Percentiles rank a stretch among this genome's conserved stretches.
Evolutionary conservation across 2,888 invertebrate species (phyloP).

Genomic region (Crossocerus cetratus): DNA sequence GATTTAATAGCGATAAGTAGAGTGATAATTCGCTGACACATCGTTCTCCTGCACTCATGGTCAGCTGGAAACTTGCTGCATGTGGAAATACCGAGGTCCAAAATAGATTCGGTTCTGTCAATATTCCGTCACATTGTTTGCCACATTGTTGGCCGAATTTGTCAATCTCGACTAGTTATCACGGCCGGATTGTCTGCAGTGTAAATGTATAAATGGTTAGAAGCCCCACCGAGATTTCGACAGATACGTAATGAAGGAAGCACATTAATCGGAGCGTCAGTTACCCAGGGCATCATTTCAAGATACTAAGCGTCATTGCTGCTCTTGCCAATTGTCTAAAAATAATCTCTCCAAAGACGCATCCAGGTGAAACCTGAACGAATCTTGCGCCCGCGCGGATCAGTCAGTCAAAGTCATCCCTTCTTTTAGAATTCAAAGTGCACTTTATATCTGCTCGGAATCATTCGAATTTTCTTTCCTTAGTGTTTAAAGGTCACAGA

Average conservation of each 20-base stretch:
- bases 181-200: no score
- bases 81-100: neutral
- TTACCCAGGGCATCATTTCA: conserved; percentile 13
- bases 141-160: no score
- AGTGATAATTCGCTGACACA: neutral
- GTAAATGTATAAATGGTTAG: no score
- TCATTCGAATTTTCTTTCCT: neutral
- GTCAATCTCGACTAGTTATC: no score
- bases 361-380: neutral
- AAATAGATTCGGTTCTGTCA: neutral
- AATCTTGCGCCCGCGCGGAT: neutral
- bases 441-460: no score
- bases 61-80: neutral
- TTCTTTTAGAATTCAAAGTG: no score
- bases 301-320: neutral
- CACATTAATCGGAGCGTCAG: conserved; percentile 9
- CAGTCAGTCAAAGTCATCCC: no score
- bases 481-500: neutral
- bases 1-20: neutral
- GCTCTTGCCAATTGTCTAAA: conserved; percentile 9
- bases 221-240: no score
- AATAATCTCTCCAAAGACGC: conserved; percentile 11
- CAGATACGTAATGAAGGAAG: neutral
- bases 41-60: neutral
- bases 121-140: no score